Percentiles rank a stretch among this genome's conserved stretches.
Conservation (phyloP, 2,888 invertebrate species). For the Scrobipalpa atriplicella region DNA sequence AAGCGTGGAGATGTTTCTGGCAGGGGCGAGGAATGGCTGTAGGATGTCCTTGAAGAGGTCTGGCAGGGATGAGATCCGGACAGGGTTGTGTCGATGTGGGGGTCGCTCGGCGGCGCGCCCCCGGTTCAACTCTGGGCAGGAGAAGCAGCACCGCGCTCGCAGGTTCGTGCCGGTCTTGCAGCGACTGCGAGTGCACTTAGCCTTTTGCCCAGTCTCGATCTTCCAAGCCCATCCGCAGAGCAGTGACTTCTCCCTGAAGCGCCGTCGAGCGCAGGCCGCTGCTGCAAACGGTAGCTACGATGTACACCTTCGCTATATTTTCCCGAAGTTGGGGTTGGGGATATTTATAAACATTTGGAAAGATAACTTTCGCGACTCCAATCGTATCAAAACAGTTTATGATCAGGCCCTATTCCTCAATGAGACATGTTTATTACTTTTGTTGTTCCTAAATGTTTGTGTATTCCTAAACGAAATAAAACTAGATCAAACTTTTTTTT, state of each 20-base stretch:
- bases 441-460: too few species aligned
- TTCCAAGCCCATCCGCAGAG: constrained; percentile 42
- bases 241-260: constrained; percentile 47
- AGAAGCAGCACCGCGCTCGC: constrained; percentile 48
- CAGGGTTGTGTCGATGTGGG: constrained; percentile 13
- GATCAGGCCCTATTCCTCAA: too few species aligned
- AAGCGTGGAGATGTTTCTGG: background rate
- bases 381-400: background rate
- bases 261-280: constrained; percentile 54
- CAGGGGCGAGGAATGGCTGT: background rate
- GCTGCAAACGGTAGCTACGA: constrained; percentile 70
- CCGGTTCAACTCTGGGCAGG: constrained; percentile 51
- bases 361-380: background rate
- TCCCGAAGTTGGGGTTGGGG: background rate
- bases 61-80: background rate
- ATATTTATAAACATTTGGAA: background rate
- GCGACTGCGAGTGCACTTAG: constrained; percentile 39
- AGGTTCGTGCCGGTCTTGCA: constrained; percentile 35
- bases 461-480: too few species aligned
- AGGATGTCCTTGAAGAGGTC: background rate
- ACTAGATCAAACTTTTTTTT: too few species aligned
- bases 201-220: constrained; percentile 44
- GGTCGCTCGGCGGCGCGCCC: constrained; percentile 29
- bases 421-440: too few species aligned
- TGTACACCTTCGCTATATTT: constrained; percentile 55